Base-by-base conservation (phyloP, 2,113 vertebrate genomes). In the Tyrannus savana region DNA sequence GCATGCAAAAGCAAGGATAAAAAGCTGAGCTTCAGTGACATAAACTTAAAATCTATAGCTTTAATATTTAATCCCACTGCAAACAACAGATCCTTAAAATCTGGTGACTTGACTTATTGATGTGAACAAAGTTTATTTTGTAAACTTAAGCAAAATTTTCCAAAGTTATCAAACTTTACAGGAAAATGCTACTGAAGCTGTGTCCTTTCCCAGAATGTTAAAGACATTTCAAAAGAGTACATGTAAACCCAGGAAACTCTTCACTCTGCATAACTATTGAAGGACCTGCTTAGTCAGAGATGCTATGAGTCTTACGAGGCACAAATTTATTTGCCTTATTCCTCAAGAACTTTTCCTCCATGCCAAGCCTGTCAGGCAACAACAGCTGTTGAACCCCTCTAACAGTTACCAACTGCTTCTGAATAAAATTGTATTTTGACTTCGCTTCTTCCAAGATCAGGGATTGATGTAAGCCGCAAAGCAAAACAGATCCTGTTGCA, bases 11-110 rank as follows among this genome's bases (percentile, higher is more conserved):
- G 1, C 8, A 53, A 73, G 42, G 6, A 4, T 3, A 80, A 81
- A 72, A 18, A 12, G 2, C 9, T 50, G 75, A 63, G 16, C 3
- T 75, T 93, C 68, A 68, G 42, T 63, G 44, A 75, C 7, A 37
- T 63, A 59, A 71, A 53, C 10, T 47, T 67, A 52, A 81, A 82
- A 78, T 52, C 39, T 60, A 12, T 69, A 76, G 13, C 10, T 52
- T 84, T 44, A 44, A 31, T 53, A 89, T 62, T 30, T 30, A 75
- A 9, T 62, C 69, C 49, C 28, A 52, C 37, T 60, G 7, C 28
- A 91, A 87, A 55, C 77, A 74, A 60, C 9, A 78, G 50, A 17
- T 82, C 31, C 47, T 81, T 83, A 79, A 91, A 82, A 71, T 44
- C 10, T 55, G 12, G 31, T 3, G 0, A 89, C 18, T 44, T 82